Conservation (phyloP, 2,888 invertebrate species). For the Calameuta idolon region DNA sequence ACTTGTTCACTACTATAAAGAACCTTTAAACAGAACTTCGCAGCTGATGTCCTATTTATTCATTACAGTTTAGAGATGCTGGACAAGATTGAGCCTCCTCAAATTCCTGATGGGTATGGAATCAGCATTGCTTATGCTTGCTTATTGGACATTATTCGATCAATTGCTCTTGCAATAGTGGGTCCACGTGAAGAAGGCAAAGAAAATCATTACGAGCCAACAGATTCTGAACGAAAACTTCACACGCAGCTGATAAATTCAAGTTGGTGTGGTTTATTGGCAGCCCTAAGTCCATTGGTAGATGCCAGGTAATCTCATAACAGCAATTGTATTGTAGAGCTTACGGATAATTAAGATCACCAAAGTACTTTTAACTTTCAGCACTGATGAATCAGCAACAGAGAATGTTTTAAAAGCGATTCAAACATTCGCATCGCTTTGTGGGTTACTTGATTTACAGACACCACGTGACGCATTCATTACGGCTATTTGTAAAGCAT, state of each 20-base stretch:
- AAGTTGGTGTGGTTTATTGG: conserved; percentile 94
- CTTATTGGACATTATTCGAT: conserved; percentile 90
- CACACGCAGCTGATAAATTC: conserved; percentile 88
- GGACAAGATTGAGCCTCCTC: conserved; percentile 94
- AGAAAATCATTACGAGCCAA: conserved; percentile 65
- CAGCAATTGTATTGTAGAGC: conserved; percentile 7
- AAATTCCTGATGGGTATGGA: conserved; percentile 96
- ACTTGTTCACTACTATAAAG: no score
- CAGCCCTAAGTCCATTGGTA: conserved; percentile 90
- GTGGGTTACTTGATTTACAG: conserved; percentile 84
- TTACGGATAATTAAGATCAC: neutral
- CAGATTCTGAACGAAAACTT: conserved; percentile 67
- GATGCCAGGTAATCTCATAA: conserved; percentile 79
- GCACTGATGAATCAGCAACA: conserved; percentile 92
- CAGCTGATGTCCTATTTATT: conserved; percentile 2
- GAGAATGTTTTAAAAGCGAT: conserved; percentile 93
- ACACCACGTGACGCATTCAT: conserved; percentile 94
- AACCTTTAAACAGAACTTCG: conserved; percentile 12
- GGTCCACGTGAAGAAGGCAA: conserved; percentile 69
- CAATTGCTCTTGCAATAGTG: conserved; percentile 80
- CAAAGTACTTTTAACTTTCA: conserved; percentile 44
- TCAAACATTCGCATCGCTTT: conserved; percentile 89
- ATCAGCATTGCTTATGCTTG: conserved; percentile 96
- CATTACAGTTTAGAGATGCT: conserved; percentile 88
- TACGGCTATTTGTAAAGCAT: conserved; percentile 95